Evolutionary conservation across 2,888 invertebrate genomes (phyloP), one percentile per base, ranked within the genome.

Genomic region (Stictocephala bisonia): DNA sequence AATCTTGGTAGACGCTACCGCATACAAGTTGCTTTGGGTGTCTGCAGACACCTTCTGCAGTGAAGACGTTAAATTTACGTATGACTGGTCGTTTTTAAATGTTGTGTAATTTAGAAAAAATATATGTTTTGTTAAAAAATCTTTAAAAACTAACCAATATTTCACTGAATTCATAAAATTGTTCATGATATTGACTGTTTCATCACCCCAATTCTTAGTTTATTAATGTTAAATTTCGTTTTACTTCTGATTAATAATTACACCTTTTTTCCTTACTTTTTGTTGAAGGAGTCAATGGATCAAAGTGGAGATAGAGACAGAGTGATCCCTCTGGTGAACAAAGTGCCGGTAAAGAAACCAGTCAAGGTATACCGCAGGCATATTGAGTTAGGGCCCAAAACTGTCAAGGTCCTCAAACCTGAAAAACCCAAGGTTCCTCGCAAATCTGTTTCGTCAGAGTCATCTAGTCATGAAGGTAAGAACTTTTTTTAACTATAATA

Each of bases 251-350:
- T n/a, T n/a, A n/a, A n/a, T n/a, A n/a, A n/a, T n/a, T n/a, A n/a
- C n/a, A n/a, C n/a, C n/a, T n/a, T n/a, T n/a, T n/a, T n/a, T 11
- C 11, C 11, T 9, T 35, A 35, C 7, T 3, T 15, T 44, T 44
- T 44, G n/a, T 18, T 24, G n/a, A 15, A 60, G 60, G 60, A 60
- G n/a, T 60, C 60, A 13, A 60, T 60, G 60, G 60, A 60, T 40
- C 60, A 40, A 31, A 60, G 60, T 41, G 13, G 40, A 1, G 51
- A 51, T n/a, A 26, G 40, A 22, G 60, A 60, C 60, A 3, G 41
- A 13, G 41, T 60, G 13, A 60, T 60, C n/a, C 60, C 60, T 60
- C 60, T 60, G 24, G 60, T 60, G 7, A 60, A 60, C 26, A 60
- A 40, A 18, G 40, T 60, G n/a, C 40, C 41, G 11, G 40, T 31